Conservation (phyloP, 2,888 invertebrate species). For the Lutraria lutraria region DNA sequence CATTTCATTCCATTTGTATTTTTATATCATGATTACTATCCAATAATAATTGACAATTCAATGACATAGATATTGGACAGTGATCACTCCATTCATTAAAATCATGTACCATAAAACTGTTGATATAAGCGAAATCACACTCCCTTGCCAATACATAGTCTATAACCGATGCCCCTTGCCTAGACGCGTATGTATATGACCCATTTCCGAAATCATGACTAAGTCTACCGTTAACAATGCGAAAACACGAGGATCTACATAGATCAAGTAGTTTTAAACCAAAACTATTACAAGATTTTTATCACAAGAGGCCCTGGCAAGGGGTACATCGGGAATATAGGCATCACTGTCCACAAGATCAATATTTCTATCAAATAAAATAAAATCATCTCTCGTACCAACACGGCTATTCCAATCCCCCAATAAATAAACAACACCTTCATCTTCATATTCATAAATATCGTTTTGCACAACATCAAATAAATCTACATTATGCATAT, state of each 20-base stretch:
- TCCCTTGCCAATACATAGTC: slow-evolving; percentile 27
- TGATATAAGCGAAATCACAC: slow-evolving; percentile 17
- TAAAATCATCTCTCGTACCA: slow-evolving; percentile 17
- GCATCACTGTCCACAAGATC: not conserved
- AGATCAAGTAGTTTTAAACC: slow-evolving; percentile 22
- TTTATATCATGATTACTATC: no score
- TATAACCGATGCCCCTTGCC: slow-evolving; percentile 27
- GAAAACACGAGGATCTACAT: slow-evolving; percentile 39
- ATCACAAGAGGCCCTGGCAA: slow-evolving; percentile 28
- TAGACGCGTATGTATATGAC: slow-evolving; percentile 8
- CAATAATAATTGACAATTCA: not conserved
- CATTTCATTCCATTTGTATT: no score
- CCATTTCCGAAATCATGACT: slow-evolving; percentile 22
- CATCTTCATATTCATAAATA: slow-evolving; percentile 37
- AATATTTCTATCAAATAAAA: no score
- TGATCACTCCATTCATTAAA: slow-evolving; percentile 42
- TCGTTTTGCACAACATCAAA: no score
- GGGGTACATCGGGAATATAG: slow-evolving; percentile 27
- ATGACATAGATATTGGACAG: slow-evolving; percentile 21
- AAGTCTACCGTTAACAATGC: slow-evolving; percentile 38
- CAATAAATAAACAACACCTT: no score
- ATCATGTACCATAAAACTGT: slow-evolving; percentile 9
- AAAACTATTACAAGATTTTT: slow-evolving; percentile 17
- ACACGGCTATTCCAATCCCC: not conserved
- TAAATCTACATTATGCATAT: slow-evolving; percentile 20